A percentile compares a stretch with the other conserved stretches of the same genome.
Evolutionary conservation across 2,888 invertebrate genomes (phyloP).

Genomic region (Parascotia fuliginaria): DNA sequence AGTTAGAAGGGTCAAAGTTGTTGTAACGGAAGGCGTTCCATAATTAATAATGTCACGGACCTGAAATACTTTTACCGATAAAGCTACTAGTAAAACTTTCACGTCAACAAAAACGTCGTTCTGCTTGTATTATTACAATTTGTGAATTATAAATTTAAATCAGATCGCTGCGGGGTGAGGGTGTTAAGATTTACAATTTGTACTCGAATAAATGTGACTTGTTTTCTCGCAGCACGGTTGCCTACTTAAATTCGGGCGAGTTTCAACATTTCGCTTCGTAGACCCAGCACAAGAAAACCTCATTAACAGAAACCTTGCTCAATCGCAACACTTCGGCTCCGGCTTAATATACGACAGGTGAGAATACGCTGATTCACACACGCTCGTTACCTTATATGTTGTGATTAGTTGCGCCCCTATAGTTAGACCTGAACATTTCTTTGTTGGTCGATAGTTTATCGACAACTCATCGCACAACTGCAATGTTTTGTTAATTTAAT

Average conservation of each 20-base stretch:
- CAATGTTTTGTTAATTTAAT: slow-evolving; percentile 55
- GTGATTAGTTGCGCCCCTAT: slow-evolving; percentile 59
- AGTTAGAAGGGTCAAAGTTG: neutral
- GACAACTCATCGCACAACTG: slow-evolving; percentile 52
- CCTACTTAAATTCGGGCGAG: slow-evolving; percentile 93
- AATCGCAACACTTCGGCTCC: slow-evolving; percentile 90
- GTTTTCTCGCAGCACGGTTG: slow-evolving; percentile 89
- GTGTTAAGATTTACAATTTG: slow-evolving; percentile 3
- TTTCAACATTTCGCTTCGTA: slow-evolving; percentile 94
- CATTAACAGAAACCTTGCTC: slow-evolving; percentile 90
- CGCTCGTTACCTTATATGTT: slow-evolving; percentile 50
- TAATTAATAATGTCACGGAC: slow-evolving; percentile 1
- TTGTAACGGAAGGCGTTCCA: neutral
- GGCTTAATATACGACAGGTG: slow-evolving; percentile 94
- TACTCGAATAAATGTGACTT: slow-evolving; percentile 17
- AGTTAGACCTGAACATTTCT: slow-evolving; percentile 33
- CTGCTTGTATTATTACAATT: too few species aligned
- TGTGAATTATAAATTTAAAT: slow-evolving; percentile 5
- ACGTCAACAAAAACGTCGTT: too few species aligned
- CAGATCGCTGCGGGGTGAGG: neutral
- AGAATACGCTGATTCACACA: slow-evolving; percentile 44
- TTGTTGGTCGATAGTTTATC: slow-evolving; percentile 33
- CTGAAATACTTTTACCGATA: slow-evolving; percentile 6
- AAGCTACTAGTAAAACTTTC: neutral
- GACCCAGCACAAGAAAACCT: slow-evolving; percentile 93